These are phyloP conservation scores for Aphodius granarius DNA, from an alignment of 2,888 invertebrate genomes.

Conservation along the genomic window DNA sequence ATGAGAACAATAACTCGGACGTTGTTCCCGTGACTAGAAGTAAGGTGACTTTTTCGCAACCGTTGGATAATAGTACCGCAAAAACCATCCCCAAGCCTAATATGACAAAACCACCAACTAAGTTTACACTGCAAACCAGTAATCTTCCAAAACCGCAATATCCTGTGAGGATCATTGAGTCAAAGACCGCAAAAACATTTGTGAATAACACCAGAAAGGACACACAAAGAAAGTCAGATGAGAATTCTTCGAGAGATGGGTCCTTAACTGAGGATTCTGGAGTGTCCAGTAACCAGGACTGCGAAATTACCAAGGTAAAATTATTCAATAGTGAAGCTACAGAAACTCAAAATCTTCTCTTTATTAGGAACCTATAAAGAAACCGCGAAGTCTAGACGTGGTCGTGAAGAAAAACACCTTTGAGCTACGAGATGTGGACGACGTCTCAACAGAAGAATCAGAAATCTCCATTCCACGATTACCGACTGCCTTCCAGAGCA, in stretches of 20 bases:
- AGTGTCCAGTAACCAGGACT: conserved; percentile 48
- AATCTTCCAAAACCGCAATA: conserved; percentile 77
- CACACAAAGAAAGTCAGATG: conserved; percentile 37
- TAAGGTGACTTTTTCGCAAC: conserved; percentile 29
- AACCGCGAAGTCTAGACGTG: conserved; percentile 73
- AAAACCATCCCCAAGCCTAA: conserved; percentile 16
- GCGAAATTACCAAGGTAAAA: not conserved
- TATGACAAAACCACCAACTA: conserved; percentile 46
- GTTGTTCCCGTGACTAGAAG: conserved; percentile 29
- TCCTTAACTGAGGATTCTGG: conserved; percentile 70
- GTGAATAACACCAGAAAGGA: conserved; percentile 71
- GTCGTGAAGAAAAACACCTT: conserved; percentile 75
- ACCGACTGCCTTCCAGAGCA: conserved; percentile 55
- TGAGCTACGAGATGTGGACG: conserved; percentile 67
- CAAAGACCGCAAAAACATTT: conserved; percentile 72
- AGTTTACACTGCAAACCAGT: conserved; percentile 69
- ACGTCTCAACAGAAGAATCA: conserved; percentile 55
- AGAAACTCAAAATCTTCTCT: too few relatives aligned
- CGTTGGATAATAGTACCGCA: conserved; percentile 28
- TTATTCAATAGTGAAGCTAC: too few relatives aligned
- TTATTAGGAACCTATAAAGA: too few relatives aligned
- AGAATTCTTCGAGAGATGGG: conserved; percentile 57
- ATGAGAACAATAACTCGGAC: conserved; percentile 29
- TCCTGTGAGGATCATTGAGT: conserved; percentile 63
- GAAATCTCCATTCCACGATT: conserved; percentile 66